A percentile compares a stretch with the other conserved stretches of the same genome.
These are phyloP conservation scores for Stylophora pistillata DNA, from an alignment of 64 coral and sea anemone species.

Conservation along the genomic window DNA sequence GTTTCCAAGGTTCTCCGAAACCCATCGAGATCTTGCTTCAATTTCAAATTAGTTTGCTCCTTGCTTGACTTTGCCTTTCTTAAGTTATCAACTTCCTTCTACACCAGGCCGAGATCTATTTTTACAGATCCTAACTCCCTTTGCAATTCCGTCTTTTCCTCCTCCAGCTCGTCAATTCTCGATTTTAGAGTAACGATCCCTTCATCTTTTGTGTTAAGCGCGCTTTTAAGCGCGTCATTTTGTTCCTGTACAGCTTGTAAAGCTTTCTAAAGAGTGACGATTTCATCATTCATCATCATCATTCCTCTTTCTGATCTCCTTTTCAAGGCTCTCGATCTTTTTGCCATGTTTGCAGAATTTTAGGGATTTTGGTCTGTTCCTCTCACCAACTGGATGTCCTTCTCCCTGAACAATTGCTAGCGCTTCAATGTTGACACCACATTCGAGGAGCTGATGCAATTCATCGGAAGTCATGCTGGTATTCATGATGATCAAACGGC, in stretches of 20 bases:
- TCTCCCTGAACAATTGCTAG: not conserved
- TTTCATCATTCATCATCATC: conserved; percentile 2
- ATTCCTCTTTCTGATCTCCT: not conserved
- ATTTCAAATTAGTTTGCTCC: not conserved
- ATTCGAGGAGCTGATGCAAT: no score
- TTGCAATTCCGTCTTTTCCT: not conserved
- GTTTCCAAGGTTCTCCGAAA: not conserved
- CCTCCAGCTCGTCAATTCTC: conserved; percentile 10
- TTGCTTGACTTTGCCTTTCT: not conserved
- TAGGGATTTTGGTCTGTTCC: not conserved
- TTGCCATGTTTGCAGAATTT: not conserved
- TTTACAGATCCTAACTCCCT: not conserved
- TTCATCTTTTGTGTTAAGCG: conserved; percentile 1
- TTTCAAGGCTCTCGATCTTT: not conserved
- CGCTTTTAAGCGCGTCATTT: not conserved
- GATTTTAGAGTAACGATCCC: not conserved
- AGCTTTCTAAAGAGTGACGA: not conserved
- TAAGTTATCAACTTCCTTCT: conserved; percentile 9
- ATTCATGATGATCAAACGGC: no score
- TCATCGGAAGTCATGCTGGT: no score
- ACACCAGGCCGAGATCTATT: not conserved
- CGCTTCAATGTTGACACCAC: no score
- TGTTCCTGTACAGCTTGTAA: not conserved
- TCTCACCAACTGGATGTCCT: not conserved
- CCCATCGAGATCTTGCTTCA: not conserved